A percentile compares a stretch with the other conserved stretches of the same genome.
Evolutionary conservation across 1,140 invertebrate species (phyloP).

Genomic region (Papilio machaon): DNA sequence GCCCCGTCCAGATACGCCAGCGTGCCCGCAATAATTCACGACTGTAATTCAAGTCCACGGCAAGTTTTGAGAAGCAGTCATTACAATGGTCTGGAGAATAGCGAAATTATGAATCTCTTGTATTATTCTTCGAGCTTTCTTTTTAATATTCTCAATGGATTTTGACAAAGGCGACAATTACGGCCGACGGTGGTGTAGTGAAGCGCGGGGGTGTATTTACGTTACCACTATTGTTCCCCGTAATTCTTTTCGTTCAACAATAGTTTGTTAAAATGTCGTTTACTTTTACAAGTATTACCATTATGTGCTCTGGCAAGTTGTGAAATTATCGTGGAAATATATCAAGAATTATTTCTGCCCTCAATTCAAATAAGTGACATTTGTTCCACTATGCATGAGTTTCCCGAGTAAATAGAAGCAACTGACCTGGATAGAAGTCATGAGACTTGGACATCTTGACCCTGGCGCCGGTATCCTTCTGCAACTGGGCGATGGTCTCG

Average conservation of each 20-base stretch:
- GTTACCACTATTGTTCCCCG: slow-evolving; percentile 27
- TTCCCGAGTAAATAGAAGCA: not conserved
- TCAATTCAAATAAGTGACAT: not conserved
- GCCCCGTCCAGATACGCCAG: slow-evolving; percentile 48
- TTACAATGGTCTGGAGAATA: slow-evolving; percentile 22
- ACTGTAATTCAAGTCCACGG: slow-evolving; percentile 28
- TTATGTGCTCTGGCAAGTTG: not conserved
- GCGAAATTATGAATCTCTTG: slow-evolving; percentile 27
- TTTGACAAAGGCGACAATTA: slow-evolving; percentile 33
- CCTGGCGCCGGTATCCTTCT: slow-evolving; percentile 96
- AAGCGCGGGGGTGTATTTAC: slow-evolving; percentile 9
- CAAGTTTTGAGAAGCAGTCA: slow-evolving; percentile 19
- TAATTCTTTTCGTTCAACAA: slow-evolving; percentile 4
- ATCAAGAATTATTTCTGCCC: not conserved
- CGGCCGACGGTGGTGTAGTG: slow-evolving; percentile 14
- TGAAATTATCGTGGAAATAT: not conserved
- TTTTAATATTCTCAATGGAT: slow-evolving; percentile 36
- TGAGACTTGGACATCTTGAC: slow-evolving; percentile 99
- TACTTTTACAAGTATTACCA: slow-evolving; percentile 8
- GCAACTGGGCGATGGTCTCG: slow-evolving; percentile 97
- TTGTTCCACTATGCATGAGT: not conserved
- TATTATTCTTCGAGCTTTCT: slow-evolving; percentile 19
- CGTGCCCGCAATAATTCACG: slow-evolving; percentile 37
- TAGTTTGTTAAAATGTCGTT: slow-evolving; percentile 1
- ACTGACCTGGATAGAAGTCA: slow-evolving; percentile 97